These are phyloP conservation scores for Maniola hyperantus DNA, from an alignment of 2,888 invertebrate genomes.

Conservation along the genomic window DNA sequence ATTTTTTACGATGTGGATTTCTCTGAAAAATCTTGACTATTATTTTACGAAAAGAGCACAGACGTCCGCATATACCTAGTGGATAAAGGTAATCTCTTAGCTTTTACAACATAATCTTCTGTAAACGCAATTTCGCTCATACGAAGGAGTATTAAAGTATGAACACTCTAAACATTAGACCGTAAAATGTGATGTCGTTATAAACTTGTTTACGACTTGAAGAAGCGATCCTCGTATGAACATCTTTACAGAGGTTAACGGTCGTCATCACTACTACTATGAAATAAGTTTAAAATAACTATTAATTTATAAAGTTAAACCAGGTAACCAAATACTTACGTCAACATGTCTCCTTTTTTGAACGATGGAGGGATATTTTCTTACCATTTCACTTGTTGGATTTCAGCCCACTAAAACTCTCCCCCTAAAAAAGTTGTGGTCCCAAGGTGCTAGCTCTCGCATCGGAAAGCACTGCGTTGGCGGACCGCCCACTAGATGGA, in stretches of 20 bases:
- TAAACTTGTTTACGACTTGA: slow-evolving; percentile 26
- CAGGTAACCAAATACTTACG: too few species aligned
- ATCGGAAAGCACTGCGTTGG: too few species aligned
- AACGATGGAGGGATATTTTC: too few species aligned
- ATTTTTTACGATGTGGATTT: neutral
- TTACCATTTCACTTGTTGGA: too few species aligned
- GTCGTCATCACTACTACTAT: slow-evolving; percentile 29
- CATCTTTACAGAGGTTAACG: slow-evolving; percentile 26
- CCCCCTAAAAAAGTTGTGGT: too few species aligned
- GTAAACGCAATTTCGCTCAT: slow-evolving; percentile 18
- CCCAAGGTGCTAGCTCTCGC: too few species aligned
- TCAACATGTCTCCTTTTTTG: too few species aligned
- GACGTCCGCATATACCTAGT: neutral
- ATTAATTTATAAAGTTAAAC: neutral
- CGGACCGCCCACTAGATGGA: too few species aligned
- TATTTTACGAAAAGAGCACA: neutral
- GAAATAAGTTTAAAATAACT: neutral
- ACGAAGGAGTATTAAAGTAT: slow-evolving; percentile 18
- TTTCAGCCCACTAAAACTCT: too few species aligned
- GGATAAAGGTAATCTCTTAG: slow-evolving; percentile 16
- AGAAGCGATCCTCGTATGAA: slow-evolving; percentile 19
- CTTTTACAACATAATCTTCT: slow-evolving; percentile 25
- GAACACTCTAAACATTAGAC: slow-evolving; percentile 22
- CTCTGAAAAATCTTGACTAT: neutral
- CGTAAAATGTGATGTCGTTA: slow-evolving; percentile 24